Conservation (phyloP, 2,888 invertebrate genomes). For the Prosapia bicincta region DNA sequence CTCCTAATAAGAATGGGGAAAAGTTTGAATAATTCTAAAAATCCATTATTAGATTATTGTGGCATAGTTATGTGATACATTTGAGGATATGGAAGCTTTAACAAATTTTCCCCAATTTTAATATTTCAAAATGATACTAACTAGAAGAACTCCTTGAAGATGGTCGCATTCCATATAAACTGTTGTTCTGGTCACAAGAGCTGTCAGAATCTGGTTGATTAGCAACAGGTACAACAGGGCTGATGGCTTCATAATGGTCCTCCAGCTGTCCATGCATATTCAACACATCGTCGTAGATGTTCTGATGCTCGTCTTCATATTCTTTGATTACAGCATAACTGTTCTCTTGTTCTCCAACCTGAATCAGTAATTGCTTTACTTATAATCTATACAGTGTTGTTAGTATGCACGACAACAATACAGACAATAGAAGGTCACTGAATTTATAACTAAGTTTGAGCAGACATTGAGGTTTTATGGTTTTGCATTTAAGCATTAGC, state of each 20-base stretch:
- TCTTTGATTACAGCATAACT: constrained; percentile 32
- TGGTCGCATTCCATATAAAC: constrained; percentile 40
- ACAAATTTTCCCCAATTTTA: too few species aligned
- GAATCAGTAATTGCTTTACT: not conserved
- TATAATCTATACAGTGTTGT: not conserved
- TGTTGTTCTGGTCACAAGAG: constrained; percentile 42
- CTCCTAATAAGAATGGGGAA: too few species aligned
- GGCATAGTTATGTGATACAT: too few species aligned
- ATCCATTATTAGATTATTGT: too few species aligned
- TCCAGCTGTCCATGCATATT: constrained; percentile 17
- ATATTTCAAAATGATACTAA: constrained; percentile 25
- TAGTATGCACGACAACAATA: not conserved
- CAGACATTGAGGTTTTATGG: too few species aligned
- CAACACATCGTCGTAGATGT: constrained; percentile 40
- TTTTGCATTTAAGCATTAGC: too few species aligned
- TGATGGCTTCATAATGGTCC: constrained; percentile 55
- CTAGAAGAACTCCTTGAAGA: constrained; percentile 38
- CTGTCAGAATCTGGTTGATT: constrained; percentile 36
- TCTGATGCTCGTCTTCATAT: constrained; percentile 32
- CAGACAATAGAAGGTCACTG: not conserved
- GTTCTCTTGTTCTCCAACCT: constrained; percentile 29
- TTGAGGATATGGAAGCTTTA: too few species aligned
- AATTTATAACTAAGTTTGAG: too few species aligned
- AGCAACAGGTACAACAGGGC: constrained; percentile 38
- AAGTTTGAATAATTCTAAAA: too few species aligned